Base-by-base conservation (phyloP, 2,113 vertebrate genomes). In the Megaceryle maxima region DNA sequence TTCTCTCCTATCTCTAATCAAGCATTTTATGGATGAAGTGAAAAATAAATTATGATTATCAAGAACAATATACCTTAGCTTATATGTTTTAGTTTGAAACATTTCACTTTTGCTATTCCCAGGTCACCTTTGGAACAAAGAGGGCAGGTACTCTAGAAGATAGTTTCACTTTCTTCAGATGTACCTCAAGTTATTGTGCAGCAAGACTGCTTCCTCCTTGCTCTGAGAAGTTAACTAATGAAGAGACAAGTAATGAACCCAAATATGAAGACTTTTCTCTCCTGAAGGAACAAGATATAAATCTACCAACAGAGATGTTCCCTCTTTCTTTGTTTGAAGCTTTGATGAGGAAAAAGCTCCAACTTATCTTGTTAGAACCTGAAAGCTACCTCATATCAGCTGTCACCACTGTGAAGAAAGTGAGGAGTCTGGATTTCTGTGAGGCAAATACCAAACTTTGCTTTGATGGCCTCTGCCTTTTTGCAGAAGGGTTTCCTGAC, bases 201-300 rank as follows among this genome's bases (percentile, higher is more conserved):
- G 56, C 59, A 6, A 6, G 67, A 60, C 37, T 60, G 6, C 28
- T 72, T 44, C 22, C 55, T 13, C 6, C 72, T 94, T 67, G 19
- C 43, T 89, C 82, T 83, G 83, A 80, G 46, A 84, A 69, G 10
- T 68, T 92, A 75, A 48, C 43, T 95, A 64, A 53, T 22, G 57
- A 86, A 91, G 91, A 93, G 87, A 92, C 9, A 13, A 37, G 66
- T 90, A 92, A 90, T 94, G 86, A 97, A 96, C 93, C 10, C 31
- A 59, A 57, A 11, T 66, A 48, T 83, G 57, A 78, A 46, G 21
- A 56, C 7, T 21, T 43, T 28, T 35, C 55, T n/a, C 29, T 70
- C 24, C 46, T 79, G 28, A 94, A 76, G 25, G 48, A 96, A 16
- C 57, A 69, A 17, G 1, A 29, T 77, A 1, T 79, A 79, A 44